Evolutionary conservation across 2,888 invertebrate genomes (phyloP), one percentile per base, ranked within the genome.

Genomic region (Agonopterix heracliana): DNA sequence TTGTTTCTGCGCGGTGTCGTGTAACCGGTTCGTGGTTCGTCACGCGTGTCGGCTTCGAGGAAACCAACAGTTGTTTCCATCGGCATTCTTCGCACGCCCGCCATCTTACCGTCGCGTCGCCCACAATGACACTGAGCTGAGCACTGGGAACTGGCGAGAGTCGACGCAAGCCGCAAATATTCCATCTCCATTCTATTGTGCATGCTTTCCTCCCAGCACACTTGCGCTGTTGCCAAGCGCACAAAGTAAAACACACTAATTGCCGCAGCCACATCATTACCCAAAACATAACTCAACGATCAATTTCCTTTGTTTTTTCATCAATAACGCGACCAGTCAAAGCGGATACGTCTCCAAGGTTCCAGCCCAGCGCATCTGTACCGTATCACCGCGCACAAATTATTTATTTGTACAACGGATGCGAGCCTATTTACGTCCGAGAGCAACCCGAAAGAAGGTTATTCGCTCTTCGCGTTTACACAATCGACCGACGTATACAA

Each of bases 51-150:
- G 71, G 61, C 67, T 84, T 81, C 82, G 73, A 73, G 78, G 81
- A 83, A 86, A 81, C 76, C 74, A 83, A 81, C 84, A 80, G 82
- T 79, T 81, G 81, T 80, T 81, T 74, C 76, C 74, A 80, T 80
- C 73, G 70, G 71, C 77, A 84, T 84, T 82, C 81, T 76, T 78
- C 69, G 74, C 82, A 78, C 78, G 79, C 69, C 26, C 26, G 26
- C 26, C 26, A 26, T 26, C 26, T 26, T 26, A 26, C 26, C 26
- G 26, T 26, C 66, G 63, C 26, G 26, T 26, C 66, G 63, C 65
- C 68, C 66, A 61, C 72, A 68, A 70, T 69, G 68, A 68, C 71
- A 68, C 26, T 26, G 26, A 26, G 26, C 26, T 26, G 26, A 26
- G 7, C 26, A 38, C 63, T 70, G 64, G 66, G 65, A 65, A 66